Conservation (phyloP, 2,797 vertebrate genomes). For the Petrocephalus schoutedeni region DNA sequence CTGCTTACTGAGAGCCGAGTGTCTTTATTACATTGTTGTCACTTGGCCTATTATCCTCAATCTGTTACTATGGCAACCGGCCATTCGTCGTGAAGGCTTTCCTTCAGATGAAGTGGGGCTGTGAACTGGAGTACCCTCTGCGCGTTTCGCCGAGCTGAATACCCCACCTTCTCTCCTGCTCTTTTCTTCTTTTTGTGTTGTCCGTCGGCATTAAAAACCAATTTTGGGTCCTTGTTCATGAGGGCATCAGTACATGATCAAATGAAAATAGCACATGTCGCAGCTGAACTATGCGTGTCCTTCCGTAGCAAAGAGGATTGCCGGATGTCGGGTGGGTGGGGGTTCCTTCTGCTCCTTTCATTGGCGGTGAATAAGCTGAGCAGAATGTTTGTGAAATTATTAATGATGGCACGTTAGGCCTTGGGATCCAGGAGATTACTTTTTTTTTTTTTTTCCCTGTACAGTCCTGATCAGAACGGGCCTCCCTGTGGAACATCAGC, state of each 20-base stretch:
- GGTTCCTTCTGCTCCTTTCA: neutral
- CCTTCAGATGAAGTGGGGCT: conserved; percentile 3
- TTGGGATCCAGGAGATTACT: neutral
- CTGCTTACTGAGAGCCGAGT: neutral
- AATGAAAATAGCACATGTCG: neutral
- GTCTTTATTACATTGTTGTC: conserved; percentile 23
- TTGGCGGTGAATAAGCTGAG: neutral
- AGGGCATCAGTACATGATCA: neutral
- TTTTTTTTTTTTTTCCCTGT: neutral
- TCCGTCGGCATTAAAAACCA: neutral
- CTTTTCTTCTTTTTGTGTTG: neutral
- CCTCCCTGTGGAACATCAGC: neutral
- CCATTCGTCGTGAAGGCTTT: conserved; percentile 15
- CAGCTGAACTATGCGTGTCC: neutral
- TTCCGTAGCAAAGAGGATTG: neutral
- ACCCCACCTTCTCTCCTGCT: too few relatives aligned
- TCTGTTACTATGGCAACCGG: conserved; percentile 46
- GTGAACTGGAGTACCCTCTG: neutral
- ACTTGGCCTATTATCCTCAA: conserved; percentile 36
- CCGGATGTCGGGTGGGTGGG: neutral
- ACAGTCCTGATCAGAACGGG: neutral
- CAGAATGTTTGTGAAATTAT: neutral
- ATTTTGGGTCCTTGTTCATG: neutral
- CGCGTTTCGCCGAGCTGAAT: neutral
- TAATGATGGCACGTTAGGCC: neutral